Conservation (phyloP, 2,797 vertebrate species). For the Alca torda region DNA sequence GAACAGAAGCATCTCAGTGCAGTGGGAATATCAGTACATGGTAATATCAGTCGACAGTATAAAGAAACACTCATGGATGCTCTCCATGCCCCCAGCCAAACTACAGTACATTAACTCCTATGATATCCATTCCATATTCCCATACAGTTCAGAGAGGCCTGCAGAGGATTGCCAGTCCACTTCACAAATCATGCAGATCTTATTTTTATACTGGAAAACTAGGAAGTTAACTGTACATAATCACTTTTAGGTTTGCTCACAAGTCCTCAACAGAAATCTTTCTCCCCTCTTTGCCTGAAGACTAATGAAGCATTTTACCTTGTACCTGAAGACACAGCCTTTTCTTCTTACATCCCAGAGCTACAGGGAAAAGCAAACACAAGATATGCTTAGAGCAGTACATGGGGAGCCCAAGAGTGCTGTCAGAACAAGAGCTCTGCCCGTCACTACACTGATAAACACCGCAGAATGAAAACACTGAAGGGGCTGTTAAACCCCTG, state of each 20-base stretch:
- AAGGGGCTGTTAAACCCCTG: background rate
- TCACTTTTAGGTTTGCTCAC: background rate
- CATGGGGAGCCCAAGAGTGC: background rate
- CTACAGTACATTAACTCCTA: background rate
- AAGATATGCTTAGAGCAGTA: background rate
- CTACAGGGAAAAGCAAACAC: slow-evolving; percentile 71
- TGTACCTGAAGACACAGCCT: slow-evolving; percentile 92
- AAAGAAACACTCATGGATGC: background rate
- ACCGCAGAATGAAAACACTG: background rate
- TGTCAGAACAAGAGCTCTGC: background rate
- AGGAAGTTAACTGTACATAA: background rate
- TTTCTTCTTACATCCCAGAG: slow-evolving; percentile 96
- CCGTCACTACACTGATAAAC: background rate
- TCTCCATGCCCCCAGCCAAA: background rate
- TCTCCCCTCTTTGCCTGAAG: background rate
- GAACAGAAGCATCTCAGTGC: background rate
- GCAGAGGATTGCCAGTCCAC: background rate
- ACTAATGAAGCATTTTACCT: slow-evolving; percentile 75
- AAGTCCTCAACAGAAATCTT: background rate
- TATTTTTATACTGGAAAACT: background rate
- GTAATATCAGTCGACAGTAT: background rate
- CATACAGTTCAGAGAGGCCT: background rate
- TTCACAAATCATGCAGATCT: background rate
- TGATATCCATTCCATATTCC: background rate
- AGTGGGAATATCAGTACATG: background rate